These are phyloP conservation scores for Resseliella maxima DNA, from an alignment of 2,888 invertebrate species.

Conservation along the genomic window DNA sequence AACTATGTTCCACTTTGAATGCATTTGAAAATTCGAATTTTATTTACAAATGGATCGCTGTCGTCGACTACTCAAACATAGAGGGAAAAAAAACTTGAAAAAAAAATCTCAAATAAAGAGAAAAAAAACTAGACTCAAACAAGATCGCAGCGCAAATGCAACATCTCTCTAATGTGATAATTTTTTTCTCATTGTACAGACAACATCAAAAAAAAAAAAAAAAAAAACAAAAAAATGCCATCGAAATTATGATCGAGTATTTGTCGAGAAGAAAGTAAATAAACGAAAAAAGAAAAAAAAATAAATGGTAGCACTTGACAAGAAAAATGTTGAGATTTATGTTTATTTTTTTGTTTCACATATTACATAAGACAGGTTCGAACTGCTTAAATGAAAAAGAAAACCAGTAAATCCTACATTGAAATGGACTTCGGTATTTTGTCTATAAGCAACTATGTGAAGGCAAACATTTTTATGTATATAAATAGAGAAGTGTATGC, in stretches of 20 bases:
- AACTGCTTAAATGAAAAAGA: background rate
- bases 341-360: background rate
- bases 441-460: constrained; percentile 49
- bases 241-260: constrained; percentile 13
- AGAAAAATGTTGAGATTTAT: constrained; percentile 2
- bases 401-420: constrained; percentile 40
- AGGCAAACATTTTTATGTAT: background rate
- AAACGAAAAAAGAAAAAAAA: too few species aligned
- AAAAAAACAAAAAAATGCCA: background rate
- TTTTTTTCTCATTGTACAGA: background rate
- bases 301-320: constrained; percentile 36
- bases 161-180: constrained; percentile 39
- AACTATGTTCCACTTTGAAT: constrained; percentile 51
- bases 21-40: constrained; percentile 47
- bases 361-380: constrained; percentile 42
- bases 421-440: constrained; percentile 26
- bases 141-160: background rate
- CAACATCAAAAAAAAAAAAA: background rate
- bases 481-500: constrained; percentile 38
- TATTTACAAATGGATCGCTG: constrained; percentile 50
- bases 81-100: background rate
- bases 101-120: too few species aligned
- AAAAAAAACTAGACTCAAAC: background rate
- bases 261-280: constrained; percentile 24
- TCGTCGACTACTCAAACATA: constrained; percentile 4